Base-by-base conservation (phyloP, 2,797 vertebrate species). In the Poecilia gillii region DNA sequence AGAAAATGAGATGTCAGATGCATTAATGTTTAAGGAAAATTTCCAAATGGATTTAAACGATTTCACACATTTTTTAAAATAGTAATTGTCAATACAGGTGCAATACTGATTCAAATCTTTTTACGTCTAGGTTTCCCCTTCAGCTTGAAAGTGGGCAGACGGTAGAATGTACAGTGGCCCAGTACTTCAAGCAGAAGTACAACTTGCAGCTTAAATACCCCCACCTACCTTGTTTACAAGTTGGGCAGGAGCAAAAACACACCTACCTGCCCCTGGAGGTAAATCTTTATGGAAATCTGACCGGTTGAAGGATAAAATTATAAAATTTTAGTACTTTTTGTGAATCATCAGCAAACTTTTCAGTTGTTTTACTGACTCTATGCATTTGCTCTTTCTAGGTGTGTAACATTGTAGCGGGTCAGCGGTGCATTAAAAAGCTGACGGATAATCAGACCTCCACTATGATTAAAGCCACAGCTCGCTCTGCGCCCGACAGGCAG, bases 181-280 rank as follows among this genome's bases (percentile, higher is more conserved):
- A 99, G 91, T 99, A 99, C 95, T 99, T 99, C 91, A 99, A 99
- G 94, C 98, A 99, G 94, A 99, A 99, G 94, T 99, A 99, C 92
- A 99, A 98, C 94, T 95, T 99, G 93, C 99, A 99, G 95, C 96
- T 99, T 80, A 99, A 99, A 85, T 99, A 99, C 92, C 99, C 98
- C 73, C 99, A 99, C 95, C 95, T 99, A 55, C 99, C 99, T 72
- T 99, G 99, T 90, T 96, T 99, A 43, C 99, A 99, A 93, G 99
- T 99, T 87, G 99, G 99, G 75, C 99, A 99, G 92, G 98, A 99
- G 90, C 98, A 99, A 93, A 99, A 99, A 90, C 99, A 99, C 96
- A 99, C 99, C 0, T 99, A 99, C 93, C 95, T 99, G 92, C 99
- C 99, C 75, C 95, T 99, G 79, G 99, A 99, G 98, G 99, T 99